Evolutionary conservation across 2,888 invertebrate genomes (phyloP).

Genomic region (Tupiocoris notatus): DNA sequence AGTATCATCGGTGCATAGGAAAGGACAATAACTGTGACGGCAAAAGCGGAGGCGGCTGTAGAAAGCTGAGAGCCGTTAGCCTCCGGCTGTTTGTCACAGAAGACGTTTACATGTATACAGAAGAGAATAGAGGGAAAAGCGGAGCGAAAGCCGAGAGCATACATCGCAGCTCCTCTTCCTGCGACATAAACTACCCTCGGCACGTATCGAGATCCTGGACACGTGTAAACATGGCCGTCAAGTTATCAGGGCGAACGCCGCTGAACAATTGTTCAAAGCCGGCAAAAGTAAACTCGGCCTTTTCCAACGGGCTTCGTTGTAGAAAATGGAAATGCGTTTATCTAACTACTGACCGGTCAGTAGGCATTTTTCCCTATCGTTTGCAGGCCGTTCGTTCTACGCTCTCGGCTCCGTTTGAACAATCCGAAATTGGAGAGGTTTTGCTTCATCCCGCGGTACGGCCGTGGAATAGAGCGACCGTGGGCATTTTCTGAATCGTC

Average conservation of each 20-base stretch:
- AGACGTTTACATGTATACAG: slow-evolving; percentile 21
- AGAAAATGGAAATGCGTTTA: not conserved
- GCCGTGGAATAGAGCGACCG: too few species aligned
- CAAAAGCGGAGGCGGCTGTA: not conserved
- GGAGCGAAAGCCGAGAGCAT: not conserved
- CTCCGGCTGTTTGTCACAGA: slow-evolving; percentile 28
- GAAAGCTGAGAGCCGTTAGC: not conserved
- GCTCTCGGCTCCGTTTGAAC: too few species aligned
- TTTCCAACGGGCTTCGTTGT: not conserved
- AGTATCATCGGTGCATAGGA: slow-evolving; percentile 12
- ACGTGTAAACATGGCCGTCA: not conserved
- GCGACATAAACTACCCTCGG: not conserved
- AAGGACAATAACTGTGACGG: slow-evolving; percentile 17
- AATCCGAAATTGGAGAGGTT: too few species aligned
- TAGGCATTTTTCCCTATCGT: too few species aligned
- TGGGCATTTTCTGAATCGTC: too few species aligned
- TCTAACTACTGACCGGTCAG: not conserved
- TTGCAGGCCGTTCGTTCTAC: too few species aligned
- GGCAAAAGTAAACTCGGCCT: not conserved
- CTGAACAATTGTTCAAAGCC: not conserved
- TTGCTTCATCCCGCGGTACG: too few species aligned
- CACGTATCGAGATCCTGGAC: not conserved
- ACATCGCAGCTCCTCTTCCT: not conserved
- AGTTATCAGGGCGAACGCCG: not conserved
- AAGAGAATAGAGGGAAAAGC: not conserved